phyloP scores from a whole-genome alignment of 2,113 vertebrate species.

The Pygoscelis antarcticus region DNA sequence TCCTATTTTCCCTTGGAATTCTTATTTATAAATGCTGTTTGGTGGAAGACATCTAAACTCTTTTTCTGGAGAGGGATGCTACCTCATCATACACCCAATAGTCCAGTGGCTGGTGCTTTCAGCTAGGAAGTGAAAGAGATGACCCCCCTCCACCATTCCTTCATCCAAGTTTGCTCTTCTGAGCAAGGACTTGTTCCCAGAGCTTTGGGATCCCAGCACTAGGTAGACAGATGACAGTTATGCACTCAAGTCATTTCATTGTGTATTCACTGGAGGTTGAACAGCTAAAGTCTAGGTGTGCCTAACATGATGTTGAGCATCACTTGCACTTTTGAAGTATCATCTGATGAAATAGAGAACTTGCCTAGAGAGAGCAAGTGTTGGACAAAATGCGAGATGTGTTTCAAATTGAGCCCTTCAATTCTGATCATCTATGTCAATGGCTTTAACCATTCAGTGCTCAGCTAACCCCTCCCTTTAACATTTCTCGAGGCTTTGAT shows the following conservation, averaged over 20 bases:
- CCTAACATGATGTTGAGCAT: not conserved
- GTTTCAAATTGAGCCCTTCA: not conserved
- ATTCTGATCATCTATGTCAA: not conserved
- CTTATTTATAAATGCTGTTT: not conserved
- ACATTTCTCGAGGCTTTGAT: not conserved
- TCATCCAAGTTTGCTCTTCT: not conserved
- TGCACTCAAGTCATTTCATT: rapidly evolving
- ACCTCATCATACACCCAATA: not conserved
- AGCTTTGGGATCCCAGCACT: not conserved
- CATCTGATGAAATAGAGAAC: not conserved
- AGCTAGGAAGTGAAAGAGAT: not conserved
- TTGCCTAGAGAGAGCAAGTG: not conserved
- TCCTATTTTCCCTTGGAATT: not conserved
- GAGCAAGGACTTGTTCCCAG: not conserved
- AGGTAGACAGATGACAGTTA: not conserved
- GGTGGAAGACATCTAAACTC: not conserved
- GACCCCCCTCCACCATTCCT: not conserved
- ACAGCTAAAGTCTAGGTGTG: not conserved
- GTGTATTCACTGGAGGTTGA: not conserved
- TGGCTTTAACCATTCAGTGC: not conserved
- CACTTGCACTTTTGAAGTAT: not conserved
- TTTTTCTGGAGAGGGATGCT: not conserved
- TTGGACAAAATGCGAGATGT: not conserved
- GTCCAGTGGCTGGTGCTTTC: not conserved
- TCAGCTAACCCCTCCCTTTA: not conserved